Conservation (phyloP, 2,888 invertebrate genomes). For the Erpobdella octoculata region DNA sequence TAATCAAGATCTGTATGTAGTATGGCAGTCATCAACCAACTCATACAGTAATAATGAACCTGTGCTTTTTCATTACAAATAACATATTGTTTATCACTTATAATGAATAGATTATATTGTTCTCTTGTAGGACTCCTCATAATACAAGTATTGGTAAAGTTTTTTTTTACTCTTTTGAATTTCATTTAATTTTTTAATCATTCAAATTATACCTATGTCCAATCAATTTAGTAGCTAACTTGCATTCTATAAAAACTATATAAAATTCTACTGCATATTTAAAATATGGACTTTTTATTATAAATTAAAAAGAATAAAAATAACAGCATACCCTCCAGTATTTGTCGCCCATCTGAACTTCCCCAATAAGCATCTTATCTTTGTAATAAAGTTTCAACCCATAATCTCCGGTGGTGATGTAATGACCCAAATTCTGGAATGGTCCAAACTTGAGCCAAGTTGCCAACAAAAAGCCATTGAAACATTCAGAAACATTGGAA, state of each 20-base stretch:
- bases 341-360: constrained; percentile 40
- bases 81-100: neutral
- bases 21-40: too few species aligned
- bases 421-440: constrained; percentile 40
- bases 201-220: neutral
- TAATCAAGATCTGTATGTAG: too few species aligned
- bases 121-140: too few species aligned
- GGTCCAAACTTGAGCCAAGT: constrained; percentile 44
- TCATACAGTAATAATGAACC: too few species aligned
- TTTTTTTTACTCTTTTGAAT: too few species aligned
- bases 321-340: constrained; percentile 26
- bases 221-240: neutral
- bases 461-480: constrained; percentile 18
- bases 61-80: too few species aligned
- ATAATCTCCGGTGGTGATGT: constrained; percentile 41
- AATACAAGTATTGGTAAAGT: too few species aligned
- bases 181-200: neutral
- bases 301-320: neutral
- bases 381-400: constrained; percentile 36
- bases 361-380: constrained; percentile 39
- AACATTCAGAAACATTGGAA: constrained; percentile 12
- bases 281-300: neutral
- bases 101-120: too few species aligned
- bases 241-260: neutral
- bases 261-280: too few species aligned